Conservation (phyloP, 1,140 invertebrate genomes). For the Tetraneura akinire region DNA sequence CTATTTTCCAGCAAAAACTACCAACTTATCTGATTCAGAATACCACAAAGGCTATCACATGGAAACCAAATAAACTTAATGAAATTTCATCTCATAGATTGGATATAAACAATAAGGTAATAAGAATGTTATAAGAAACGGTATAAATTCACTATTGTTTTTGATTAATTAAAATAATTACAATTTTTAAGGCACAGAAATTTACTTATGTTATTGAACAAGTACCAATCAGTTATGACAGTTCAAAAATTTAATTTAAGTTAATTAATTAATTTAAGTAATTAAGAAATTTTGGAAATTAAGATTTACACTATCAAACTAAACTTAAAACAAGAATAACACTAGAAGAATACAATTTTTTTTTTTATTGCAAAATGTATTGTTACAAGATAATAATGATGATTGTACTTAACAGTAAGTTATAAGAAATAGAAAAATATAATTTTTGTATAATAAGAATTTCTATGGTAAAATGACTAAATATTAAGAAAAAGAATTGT, state of each 20-base stretch:
- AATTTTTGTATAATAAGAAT: background rate
- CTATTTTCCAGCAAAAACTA: slow-evolving; percentile 34
- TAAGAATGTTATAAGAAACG: too few relatives aligned
- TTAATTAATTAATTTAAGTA: too few relatives aligned
- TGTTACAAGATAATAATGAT: slow-evolving; percentile 7
- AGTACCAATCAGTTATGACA: slow-evolving; percentile 26
- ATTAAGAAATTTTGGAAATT: background rate
- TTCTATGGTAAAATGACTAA: slow-evolving; percentile 21
- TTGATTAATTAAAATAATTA: too few relatives aligned
- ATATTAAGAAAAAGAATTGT: slow-evolving; percentile 14
- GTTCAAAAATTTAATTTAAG: slow-evolving; percentile 39
- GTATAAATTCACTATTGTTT: background rate
- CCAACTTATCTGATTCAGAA: slow-evolving; percentile 17
- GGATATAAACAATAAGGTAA: slow-evolving; percentile 1
- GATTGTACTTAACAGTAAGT: too few relatives aligned
- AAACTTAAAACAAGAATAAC: background rate
- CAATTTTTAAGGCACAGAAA: background rate
- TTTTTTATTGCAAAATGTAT: slow-evolving; percentile 32
- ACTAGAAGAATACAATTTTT: background rate
- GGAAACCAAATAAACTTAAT: slow-evolving; percentile 11
- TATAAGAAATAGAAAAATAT: background rate
- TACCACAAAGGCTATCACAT: background rate
- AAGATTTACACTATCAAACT: background rate
- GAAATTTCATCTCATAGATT: background rate
- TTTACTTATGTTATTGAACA: slow-evolving; percentile 27